A percentile compares a stretch with the other conserved stretches of the same genome.
phyloP scores from a whole-genome alignment of 2,113 vertebrate genomes.

The Aix galericulata region DNA sequence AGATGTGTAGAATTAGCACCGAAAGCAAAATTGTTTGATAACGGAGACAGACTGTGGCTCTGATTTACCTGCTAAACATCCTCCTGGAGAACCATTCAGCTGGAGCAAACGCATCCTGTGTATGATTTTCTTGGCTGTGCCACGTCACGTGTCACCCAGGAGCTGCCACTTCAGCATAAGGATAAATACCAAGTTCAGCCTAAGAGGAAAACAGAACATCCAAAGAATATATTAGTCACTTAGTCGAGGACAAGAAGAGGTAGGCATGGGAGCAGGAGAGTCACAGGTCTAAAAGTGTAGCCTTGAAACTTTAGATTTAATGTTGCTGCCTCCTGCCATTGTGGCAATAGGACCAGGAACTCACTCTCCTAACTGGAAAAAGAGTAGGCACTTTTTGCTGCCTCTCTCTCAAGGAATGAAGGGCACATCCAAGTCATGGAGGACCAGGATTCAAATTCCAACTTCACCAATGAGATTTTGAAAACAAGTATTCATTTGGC shows the following conservation, averaged over 20 bases:
- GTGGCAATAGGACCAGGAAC: background rate
- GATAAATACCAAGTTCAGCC: background rate
- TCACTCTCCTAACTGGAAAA: background rate
- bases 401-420: background rate
- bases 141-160: background rate
- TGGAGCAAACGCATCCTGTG: background rate
- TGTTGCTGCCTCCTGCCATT: background rate
- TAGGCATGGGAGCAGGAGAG: background rate
- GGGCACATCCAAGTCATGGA: background rate
- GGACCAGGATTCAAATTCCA: background rate
- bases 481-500: background rate
- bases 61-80: constrained; percentile 12
- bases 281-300: background rate
- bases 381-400: background rate
- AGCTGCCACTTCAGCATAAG: constrained; percentile 9
- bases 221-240: background rate
- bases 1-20: background rate
- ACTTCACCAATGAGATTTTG: background rate
- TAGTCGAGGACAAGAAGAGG: background rate
- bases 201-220: background rate
- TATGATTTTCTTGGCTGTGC: background rate
- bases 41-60: background rate
- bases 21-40: background rate
- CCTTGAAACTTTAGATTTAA: background rate
- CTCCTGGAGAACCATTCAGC: background rate